Conservation (phyloP, 2,888 invertebrate species). For the Plebejus argus region DNA sequence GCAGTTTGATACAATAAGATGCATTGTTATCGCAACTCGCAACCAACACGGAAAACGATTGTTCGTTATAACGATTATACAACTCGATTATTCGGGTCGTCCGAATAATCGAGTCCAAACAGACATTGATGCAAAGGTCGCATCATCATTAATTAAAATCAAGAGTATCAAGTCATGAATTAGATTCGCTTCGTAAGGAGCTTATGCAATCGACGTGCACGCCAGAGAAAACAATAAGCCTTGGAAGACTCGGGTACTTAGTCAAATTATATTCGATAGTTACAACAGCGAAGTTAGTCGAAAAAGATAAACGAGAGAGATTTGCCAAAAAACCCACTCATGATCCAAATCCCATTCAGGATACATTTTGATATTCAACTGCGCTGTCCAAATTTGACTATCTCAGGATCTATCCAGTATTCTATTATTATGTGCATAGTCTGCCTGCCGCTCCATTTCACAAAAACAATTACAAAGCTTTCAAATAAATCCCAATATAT, state of each 20-base stretch:
- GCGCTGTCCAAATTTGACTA: too few species aligned
- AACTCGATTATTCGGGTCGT: neutral
- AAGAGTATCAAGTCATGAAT: neutral
- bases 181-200: neutral
- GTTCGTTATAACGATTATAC: neutral
- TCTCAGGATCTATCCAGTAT: neutral
- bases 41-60: conserved; percentile 4
- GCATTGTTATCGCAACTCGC: conserved; percentile 2
- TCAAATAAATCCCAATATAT: too few species aligned
- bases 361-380: neutral
- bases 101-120: neutral
- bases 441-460: too few species aligned
- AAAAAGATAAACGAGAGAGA: too few species aligned
- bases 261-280: too few species aligned
- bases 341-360: neutral
- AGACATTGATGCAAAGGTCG: neutral
- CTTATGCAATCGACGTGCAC: neutral
- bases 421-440: too few species aligned
- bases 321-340: too few species aligned
- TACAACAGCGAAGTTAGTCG: too few species aligned
- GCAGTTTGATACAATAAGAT: neutral
- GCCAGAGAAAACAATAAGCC: too few species aligned
- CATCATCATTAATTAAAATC: conserved; percentile 5
- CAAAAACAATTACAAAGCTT: too few species aligned
- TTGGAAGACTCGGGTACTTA: too few species aligned